Conservation (phyloP, 2,113 vertebrate species). For the Oncorhynchus nerka region DNA sequence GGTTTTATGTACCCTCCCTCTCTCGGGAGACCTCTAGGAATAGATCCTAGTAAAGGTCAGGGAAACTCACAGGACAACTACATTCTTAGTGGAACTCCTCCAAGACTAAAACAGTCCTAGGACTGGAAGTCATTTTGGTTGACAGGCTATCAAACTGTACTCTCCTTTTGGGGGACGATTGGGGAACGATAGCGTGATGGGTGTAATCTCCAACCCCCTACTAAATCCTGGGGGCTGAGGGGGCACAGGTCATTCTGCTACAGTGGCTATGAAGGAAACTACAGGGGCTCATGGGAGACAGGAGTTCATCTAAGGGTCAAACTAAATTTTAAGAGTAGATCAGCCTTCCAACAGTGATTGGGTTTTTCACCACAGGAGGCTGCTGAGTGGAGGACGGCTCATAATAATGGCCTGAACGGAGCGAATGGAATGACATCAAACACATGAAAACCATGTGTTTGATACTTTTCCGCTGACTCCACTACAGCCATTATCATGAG, state of each 20-base stretch:
- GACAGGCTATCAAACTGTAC: background rate
- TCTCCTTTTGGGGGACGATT: background rate
- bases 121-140: too few species aligned
- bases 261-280: constrained; percentile 5
- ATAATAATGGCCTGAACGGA: too few species aligned
- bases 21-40: constrained; percentile 30
- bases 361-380: background rate
- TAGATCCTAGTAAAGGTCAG: constrained; percentile 26
- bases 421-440: too few species aligned
- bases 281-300: background rate
- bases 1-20: background rate
- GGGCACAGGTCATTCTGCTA: constrained; percentile 31
- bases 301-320: background rate
- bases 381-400: too few species aligned
- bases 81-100: too few species aligned
- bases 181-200: constrained; percentile 11
- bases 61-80: background rate
- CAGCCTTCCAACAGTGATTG: background rate
- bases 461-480: too few species aligned
- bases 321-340: background rate
- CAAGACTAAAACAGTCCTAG: too few species aligned
- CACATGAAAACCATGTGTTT: too few species aligned
- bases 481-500: too few species aligned
- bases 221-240: background rate
- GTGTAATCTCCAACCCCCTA: background rate